phyloP scores from a whole-genome alignment of 1,140 invertebrate species.

The Eueides isabella region DNA sequence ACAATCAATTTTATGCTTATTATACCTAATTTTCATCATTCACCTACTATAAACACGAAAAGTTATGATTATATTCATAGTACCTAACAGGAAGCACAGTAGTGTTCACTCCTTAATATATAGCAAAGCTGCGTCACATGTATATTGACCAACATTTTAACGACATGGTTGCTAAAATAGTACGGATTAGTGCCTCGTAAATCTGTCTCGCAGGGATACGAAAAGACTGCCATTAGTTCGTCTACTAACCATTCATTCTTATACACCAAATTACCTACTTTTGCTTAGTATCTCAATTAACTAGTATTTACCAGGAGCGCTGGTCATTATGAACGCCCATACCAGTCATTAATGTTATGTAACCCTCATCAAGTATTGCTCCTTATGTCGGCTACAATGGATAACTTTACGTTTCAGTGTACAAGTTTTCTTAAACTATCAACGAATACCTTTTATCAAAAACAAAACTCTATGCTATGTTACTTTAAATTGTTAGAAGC shows the following conservation, averaged over 20 bases:
- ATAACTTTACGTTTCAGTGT: neutral
- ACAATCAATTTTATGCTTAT: no score
- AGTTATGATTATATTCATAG: neutral
- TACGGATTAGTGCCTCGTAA: conserved; percentile 62
- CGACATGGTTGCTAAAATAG: conserved; percentile 49
- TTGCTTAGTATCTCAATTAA: conserved; percentile 36
- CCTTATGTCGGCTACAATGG: conserved; percentile 14
- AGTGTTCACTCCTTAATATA: neutral
- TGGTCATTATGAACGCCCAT: conserved; percentile 35
- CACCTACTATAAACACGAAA: neutral
- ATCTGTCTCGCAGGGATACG: conserved; percentile 58
- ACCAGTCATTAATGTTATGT: conserved; percentile 33
- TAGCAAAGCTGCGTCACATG: neutral
- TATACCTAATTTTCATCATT: no score
- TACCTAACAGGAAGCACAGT: neutral
- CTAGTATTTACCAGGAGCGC: conserved; percentile 29
- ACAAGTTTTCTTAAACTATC: neutral
- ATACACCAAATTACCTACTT: conserved; percentile 31
- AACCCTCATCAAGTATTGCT: conserved; percentile 27
- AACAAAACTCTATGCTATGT: neutral
- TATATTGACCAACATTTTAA: conserved; percentile 20
- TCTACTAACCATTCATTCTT: conserved; percentile 46
- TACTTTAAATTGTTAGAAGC: no score
- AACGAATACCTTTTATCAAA: neutral
- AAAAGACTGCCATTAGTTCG: conserved; percentile 49